Conservation (phyloP, 2,797 vertebrate species). For the Neopelma chrysocephalum region DNA sequence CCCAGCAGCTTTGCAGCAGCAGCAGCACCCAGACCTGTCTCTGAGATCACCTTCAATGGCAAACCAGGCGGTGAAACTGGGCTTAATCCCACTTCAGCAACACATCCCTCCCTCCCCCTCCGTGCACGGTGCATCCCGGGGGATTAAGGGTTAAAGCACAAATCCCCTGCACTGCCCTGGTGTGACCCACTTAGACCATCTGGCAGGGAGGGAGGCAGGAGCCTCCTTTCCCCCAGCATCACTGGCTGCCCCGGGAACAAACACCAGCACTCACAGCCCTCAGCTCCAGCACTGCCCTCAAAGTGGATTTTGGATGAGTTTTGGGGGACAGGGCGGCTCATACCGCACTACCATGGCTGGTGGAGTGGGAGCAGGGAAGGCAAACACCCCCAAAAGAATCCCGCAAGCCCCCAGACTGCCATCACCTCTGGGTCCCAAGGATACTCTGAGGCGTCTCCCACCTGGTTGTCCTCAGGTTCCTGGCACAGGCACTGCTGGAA, state of each 20-base stretch:
- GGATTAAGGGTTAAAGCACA: constrained; percentile 74
- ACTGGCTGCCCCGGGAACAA: neutral
- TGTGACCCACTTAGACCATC: constrained; percentile 77
- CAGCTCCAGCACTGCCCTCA: neutral
- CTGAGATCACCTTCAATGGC: fast-evolving
- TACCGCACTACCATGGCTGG: neutral
- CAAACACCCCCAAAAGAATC: neutral
- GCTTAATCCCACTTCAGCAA: neutral
- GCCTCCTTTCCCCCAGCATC: constrained; percentile 4
- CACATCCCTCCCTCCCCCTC: neutral
- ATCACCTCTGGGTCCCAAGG: neutral
- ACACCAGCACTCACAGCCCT: neutral
- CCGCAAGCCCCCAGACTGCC: fast-evolving
- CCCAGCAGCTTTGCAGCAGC: neutral
- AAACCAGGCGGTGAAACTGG: neutral
- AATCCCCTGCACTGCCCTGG: constrained; percentile 66
- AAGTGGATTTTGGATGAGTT: neutral
- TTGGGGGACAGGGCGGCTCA: neutral
- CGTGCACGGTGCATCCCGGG: fast-evolving
- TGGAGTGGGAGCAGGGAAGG: fast-evolving
- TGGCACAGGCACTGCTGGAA: fast-evolving
- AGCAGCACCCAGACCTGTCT: fast-evolving
- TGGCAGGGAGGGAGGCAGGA: constrained; percentile 61
- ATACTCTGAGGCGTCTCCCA: fast-evolving
- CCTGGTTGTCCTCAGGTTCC: neutral